Evolutionary conservation across 2,797 vertebrate genomes (phyloP).

Genomic region (Phalanger gymnotis): DNA sequence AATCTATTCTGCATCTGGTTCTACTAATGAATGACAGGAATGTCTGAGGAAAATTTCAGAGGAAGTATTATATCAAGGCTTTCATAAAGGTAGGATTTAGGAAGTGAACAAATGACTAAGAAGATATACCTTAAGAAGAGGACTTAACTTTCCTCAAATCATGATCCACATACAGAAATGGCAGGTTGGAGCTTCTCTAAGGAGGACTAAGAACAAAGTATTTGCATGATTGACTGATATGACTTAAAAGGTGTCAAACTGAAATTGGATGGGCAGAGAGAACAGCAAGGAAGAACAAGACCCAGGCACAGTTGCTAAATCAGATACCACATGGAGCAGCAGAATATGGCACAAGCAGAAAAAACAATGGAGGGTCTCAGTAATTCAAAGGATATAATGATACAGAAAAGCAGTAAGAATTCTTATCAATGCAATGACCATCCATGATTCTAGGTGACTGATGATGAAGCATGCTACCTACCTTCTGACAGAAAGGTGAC

Average conservation of each 20-base stretch:
- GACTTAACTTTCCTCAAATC: not conserved
- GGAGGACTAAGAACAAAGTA: not conserved
- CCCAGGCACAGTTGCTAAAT: not conserved
- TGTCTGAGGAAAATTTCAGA: not conserved
- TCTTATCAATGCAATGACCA: not conserved
- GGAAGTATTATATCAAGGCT: not conserved
- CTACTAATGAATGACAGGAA: not conserved
- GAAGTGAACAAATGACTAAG: not conserved
- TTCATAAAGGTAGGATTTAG: not conserved
- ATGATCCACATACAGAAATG: not conserved
- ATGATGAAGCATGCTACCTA: not conserved
- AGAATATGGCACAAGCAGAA: not conserved
- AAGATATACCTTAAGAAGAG: not conserved
- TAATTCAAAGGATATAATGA: not conserved
- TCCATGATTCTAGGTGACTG: not conserved
- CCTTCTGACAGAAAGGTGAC: not conserved
- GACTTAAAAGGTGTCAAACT: not conserved
- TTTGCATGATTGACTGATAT: not conserved
- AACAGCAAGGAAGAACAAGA: not conserved
- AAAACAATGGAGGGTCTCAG: not conserved
- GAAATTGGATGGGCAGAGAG: not conserved
- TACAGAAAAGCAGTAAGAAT: not conserved
- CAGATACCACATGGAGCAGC: not conserved
- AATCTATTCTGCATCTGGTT: not conserved
- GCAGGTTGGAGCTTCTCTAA: not conserved